Base-by-base conservation (phyloP, 2,888 invertebrate species). In the Rhamnusium bicolor region DNA sequence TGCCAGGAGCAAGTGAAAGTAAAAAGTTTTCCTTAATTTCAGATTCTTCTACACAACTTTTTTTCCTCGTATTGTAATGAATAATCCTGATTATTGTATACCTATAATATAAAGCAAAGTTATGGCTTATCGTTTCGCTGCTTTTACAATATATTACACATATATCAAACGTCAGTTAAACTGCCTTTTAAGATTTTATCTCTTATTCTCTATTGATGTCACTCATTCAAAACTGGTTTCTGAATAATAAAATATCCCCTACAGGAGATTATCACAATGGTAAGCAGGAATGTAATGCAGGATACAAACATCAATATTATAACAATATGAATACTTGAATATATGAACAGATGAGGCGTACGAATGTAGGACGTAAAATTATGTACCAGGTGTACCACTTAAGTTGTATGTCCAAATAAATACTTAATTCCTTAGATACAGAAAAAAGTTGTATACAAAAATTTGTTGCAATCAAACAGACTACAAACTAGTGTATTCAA, bases 121-220 rank as follows among this genome's bases (percentile, higher is more conserved):
- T n/a, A n/a, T n/a, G n/a, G n/a, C n/a, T n/a, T n/a, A n/a, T 32
- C 14, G 32, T 19, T 61, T 21, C 46, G 8, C 60, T 32, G 19
- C 32, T 61, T 21, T 19, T 32, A 61, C 46, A 29, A 4, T 0
- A 14, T 4, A 27, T 16, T 18, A 16, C 32, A 12, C 58, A 4
- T 54, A 58, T 58, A 32, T 29, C 32, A 58, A 58, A 24, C 18
- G 60, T 61, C 60, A 61, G 16, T 32, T 61, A 40, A n/a, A 61
- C 46, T 61, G 40, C 60, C 60, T 40, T 61, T 61, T n/a, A 18
- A 46, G 32, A 46, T 40, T 60, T 46, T 46, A 19, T 32, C 40
- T 2, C 32, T 18, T 29, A 32, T 12, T 19, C 18, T 46, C 29
- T 29, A 61, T 61, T 40, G 60, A 61, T 21, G 60, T 61, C 46